Conservation (phyloP, 2,888 invertebrate species). For the Standfussiana lucernea region DNA sequence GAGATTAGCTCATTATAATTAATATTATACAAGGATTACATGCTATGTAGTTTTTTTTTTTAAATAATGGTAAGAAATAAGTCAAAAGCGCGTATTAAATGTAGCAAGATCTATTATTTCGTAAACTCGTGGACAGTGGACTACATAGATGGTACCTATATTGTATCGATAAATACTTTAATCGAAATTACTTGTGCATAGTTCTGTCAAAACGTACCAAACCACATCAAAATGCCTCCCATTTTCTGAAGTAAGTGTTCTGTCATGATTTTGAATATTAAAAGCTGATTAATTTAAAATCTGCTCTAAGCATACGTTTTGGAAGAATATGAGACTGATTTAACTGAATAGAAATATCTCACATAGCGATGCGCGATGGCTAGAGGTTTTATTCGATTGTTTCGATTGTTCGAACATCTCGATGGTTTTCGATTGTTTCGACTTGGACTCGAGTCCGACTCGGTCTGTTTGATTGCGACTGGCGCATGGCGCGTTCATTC, state of each 20-base stretch:
- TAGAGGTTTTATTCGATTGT: too few relatives aligned
- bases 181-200: not conserved
- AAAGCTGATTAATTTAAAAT: not conserved
- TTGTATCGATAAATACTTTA: slow-evolving; percentile 25
- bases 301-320: not conserved
- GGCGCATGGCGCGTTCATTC: too few relatives aligned
- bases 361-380: too few relatives aligned
- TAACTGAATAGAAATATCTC: not conserved
- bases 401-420: too few relatives aligned
- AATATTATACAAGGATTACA: slow-evolving; percentile 60
- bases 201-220: not conserved
- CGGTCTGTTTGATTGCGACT: too few relatives aligned
- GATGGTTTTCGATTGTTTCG: too few relatives aligned
- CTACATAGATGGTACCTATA: not conserved
- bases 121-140: not conserved
- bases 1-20: slow-evolving; percentile 57
- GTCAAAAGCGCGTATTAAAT: slow-evolving; percentile 34
- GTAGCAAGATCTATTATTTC: slow-evolving; percentile 11
- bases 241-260: not conserved
- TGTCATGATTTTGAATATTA: not conserved
- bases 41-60: slow-evolving; percentile 52
- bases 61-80: slow-evolving; percentile 51
- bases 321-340: not conserved
- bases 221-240: not conserved
- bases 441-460: too few relatives aligned